These are phyloP conservation scores for Corapipo altera DNA, from an alignment of 2,113 vertebrate species.

Conservation along the genomic window DNA sequence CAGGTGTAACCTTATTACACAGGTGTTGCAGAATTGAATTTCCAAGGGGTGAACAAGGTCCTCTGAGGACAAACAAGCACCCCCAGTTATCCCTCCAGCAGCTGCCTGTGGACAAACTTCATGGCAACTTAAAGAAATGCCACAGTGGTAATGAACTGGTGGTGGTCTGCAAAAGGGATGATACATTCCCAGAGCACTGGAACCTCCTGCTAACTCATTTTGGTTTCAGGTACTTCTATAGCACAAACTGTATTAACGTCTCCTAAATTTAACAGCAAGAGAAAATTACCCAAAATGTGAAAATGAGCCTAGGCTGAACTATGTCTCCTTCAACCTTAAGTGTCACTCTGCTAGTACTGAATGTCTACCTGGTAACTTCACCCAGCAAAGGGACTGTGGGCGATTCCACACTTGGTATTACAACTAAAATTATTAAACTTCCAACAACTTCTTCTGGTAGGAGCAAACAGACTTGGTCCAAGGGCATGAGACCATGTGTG, in stretches of 20 bases:
- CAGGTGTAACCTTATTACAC: conserved; percentile 47
- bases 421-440: background rate
- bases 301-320: background rate
- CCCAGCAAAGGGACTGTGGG: background rate
- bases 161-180: background rate
- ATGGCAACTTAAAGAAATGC: background rate
- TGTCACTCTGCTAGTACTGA: background rate
- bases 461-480: background rate
- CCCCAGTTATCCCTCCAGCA: background rate
- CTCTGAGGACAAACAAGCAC: background rate
- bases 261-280: background rate
- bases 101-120: background rate
- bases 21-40: background rate
- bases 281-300: background rate
- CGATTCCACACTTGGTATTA: background rate
- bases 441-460: background rate
- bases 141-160: background rate
- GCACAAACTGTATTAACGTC: background rate
- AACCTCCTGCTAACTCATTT: background rate
- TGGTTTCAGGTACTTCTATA: background rate
- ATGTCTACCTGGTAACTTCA: background rate
- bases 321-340: background rate
- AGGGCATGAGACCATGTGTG: background rate
- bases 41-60: background rate
- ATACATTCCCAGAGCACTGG: background rate